Conservation (phyloP, 2,797 vertebrate genomes). For the Nothura maculosa region DNA sequence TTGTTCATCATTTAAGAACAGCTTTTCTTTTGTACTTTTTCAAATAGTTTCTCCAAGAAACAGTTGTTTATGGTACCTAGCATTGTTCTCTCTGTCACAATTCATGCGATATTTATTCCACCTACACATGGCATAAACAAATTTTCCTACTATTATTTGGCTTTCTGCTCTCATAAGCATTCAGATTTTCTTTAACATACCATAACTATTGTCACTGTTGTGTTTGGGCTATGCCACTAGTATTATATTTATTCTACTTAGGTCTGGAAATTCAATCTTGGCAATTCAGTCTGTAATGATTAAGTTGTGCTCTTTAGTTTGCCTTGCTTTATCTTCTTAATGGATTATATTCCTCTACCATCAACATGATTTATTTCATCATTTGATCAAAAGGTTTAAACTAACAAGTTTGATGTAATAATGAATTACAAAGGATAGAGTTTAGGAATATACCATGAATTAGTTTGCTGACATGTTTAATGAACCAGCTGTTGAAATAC, state of each 20-base stretch:
- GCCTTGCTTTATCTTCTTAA: not conserved
- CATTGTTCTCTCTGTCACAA: not conserved
- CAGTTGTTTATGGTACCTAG: not conserved
- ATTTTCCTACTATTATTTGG: not conserved
- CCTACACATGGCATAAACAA: not conserved
- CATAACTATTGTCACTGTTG: not conserved
- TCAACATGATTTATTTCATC: not conserved
- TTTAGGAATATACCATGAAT: not conserved
- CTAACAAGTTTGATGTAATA: not conserved
- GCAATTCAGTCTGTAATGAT: not conserved
- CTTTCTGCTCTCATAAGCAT: not conserved
- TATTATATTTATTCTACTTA: not conserved
- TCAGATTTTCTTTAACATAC: not conserved
- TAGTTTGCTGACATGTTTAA: not conserved
- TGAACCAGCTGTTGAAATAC: not conserved
- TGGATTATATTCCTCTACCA: not conserved
- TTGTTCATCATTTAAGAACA: not conserved
- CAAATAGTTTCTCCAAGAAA: not conserved
- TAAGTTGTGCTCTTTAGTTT: not conserved
- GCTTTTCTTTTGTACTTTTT: not conserved
- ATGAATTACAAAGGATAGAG: not conserved
- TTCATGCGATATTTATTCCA: not conserved
- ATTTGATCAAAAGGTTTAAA: not conserved
- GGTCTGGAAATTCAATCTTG: not conserved
- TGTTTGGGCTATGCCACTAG: not conserved